Evolutionary conservation across 2,113 vertebrate species (phyloP), one percentile per base, ranked within the genome.

Genomic region (Sinocyclocheilus anshuiensis): DNA sequence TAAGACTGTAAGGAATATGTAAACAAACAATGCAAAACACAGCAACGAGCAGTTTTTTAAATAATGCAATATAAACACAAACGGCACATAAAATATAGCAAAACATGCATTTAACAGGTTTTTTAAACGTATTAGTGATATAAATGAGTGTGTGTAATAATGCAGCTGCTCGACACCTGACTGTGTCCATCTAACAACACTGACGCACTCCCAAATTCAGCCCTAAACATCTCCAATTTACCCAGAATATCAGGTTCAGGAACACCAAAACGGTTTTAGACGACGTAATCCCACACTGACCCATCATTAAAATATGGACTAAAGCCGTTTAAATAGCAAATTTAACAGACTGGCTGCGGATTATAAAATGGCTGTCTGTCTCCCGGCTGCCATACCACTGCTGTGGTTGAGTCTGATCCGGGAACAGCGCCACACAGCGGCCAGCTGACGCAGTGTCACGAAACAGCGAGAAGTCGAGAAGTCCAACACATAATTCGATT

Each of bases 191-290:
- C 53, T 84, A 24, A 72, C n/a, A 39, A 61, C 50, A 59, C n/a
- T 89, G 90, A 90, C 90, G 90, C 90, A 81, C 79, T 57, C 45
- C 6, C 20, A 9, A 87, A 20, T 6, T 1, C 36, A 85, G 84
- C 29, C 26, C 0, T 61, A 87, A 67, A 55, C 53, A 36, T 42
- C 4, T 45, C 24, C 75, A 84, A 22, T 94, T 95, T 86, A 94
- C 98, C 98, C 98, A 98, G 89, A 99, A 99, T 88, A 99, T 98
- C 74, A 99, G 97, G 90, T 99, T 99, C 71, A 99, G 96, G 88
- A 99, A 99, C 88, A 99, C 97, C 90, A 99, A 88, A 79, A 99
- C 97, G 77, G 98, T 99, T 93, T 99, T 99, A 61, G 98, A 99
- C n/a, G 98, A 99, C 79, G 97, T 99, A 86, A 99, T 97, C 33